Evolutionary conservation across 2,797 vertebrate genomes (phyloP), one percentile per base, ranked within the genome.

Genomic region (Morelia viridis): DNA sequence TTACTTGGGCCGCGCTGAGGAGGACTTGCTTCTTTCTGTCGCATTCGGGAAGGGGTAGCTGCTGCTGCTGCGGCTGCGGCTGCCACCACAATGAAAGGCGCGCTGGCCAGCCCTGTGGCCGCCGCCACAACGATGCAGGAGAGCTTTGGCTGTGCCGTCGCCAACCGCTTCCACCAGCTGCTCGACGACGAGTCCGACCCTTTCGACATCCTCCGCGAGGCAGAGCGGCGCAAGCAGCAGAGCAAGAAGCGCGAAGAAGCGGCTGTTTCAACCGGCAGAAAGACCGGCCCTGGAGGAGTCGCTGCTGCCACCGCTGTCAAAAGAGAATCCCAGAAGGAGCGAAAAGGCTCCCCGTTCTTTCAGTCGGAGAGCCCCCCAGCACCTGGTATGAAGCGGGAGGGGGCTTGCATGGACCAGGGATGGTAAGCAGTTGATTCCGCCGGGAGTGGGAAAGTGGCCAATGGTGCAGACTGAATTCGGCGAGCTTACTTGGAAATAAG

Each of bases 121-220:
- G 85, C 94, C 71, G 96, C 96, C 62, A 94, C 95, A 28, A 92
- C 95, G 90, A 96, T 97, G 97, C 96, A 97, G 90, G 97, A 98
- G 84, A 96, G 65, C 83, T 99, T 98, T 92, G 98, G 99, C 0
- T 99, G 99, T 94, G 96, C 94, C 0, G 98, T 99, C 84, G 97
- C 96, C 90, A 99, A 99, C 97, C 97, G 99, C 96, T 99, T 99
- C 97, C 97, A 97, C 90, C 96, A 98, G 90, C 98, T 99, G 53
- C 97, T 98, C 95, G 99, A 99, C 93, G 98, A 99, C 90, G 98
- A 98, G 4, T 98, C 98, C 0, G 98, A 99, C 95, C 99, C 99
- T 24, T 98, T 99, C 92, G 99, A 99, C 96, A 86, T 98, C 89
- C 97, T 99, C 28, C 97, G 94, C n/a, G 96, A 98, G 93, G 98